phyloP scores from a whole-genome alignment of 2,113 vertebrate genomes.

The Pachypanchax playfairii region DNA sequence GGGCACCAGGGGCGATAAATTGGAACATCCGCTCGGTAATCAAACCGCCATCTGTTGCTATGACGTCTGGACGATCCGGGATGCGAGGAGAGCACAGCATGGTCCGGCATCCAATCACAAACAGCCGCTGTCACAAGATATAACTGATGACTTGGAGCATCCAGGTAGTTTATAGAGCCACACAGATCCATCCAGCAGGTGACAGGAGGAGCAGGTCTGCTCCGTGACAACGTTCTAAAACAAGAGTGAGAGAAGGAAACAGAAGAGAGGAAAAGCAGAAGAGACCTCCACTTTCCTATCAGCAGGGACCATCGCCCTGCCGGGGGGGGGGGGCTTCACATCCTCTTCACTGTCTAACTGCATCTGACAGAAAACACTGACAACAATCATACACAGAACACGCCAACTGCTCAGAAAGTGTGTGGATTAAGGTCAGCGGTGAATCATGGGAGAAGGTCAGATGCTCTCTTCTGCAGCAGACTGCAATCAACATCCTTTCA shows the following conservation, averaged over 20 bases:
- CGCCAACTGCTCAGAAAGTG: constrained; percentile 2
- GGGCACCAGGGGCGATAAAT: constrained; percentile 42
- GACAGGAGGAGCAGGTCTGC: neutral
- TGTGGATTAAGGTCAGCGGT: constrained; percentile 51
- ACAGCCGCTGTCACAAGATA: neutral
- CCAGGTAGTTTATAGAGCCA: constrained; percentile 1
- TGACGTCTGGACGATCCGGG: constrained; percentile 1
- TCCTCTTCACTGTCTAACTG: neutral
- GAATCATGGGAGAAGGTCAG: constrained; percentile 42
- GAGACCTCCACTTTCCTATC: constrained; percentile 1
- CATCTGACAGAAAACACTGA: constrained; percentile 28
- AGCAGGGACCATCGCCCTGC: constrained; percentile 4
- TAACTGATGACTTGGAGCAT: constrained; percentile 6
- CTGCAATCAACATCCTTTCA: constrained; percentile 14
- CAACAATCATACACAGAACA: neutral
- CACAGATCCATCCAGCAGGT: constrained; percentile 1
- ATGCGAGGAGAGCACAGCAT: neutral
- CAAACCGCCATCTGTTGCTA: constrained; percentile 63
- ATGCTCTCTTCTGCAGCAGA: constrained; percentile 16
- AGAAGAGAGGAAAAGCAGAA: neutral
- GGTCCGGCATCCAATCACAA: constrained; percentile 13
- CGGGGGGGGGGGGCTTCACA: too few relatives aligned
- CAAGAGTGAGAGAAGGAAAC: neutral
- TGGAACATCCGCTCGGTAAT: constrained; percentile 54
- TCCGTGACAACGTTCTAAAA: neutral